These are phyloP conservation scores for Drosophila tripunctata DNA, from an alignment of 2,888 invertebrate species.

Conservation along the genomic window DNA sequence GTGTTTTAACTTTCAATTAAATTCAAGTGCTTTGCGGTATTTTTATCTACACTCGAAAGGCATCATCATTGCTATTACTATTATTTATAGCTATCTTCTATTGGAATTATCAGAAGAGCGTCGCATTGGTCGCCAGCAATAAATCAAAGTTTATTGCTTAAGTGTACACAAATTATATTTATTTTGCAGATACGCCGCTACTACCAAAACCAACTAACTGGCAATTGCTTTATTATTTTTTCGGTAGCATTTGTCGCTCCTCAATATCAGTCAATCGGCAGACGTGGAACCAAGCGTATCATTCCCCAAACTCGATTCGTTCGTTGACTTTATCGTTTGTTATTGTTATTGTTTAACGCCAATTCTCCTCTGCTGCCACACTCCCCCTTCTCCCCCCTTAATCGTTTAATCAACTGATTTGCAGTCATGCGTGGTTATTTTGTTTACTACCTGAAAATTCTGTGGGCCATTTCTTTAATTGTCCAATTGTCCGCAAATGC, in stretches of 20 bases:
- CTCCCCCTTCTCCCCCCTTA: conserved; percentile 14
- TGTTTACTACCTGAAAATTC: conserved; percentile 65
- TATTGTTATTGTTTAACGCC: conserved; percentile 26
- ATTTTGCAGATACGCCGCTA: conserved; percentile 44
- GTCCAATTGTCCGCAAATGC: conserved; percentile 24
- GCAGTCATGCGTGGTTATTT: conserved; percentile 57
- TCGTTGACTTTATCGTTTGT: conserved; percentile 45
- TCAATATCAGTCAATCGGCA: conserved; percentile 52
- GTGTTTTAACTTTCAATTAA: conserved; percentile 61
- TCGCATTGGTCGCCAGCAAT: conserved; percentile 38
- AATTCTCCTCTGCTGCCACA: not conserved
- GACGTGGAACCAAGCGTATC: conserved; percentile 55
- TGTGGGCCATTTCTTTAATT: conserved; percentile 43
- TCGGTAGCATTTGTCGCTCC: conserved; percentile 1
- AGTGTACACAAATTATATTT: conserved; percentile 53
- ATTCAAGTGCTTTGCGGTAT: conserved; percentile 45
- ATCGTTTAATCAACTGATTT: conserved; percentile 47
- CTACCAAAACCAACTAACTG: not conserved
- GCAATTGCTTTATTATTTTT: conserved; percentile 16
- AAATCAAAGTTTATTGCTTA: conserved; percentile 64
- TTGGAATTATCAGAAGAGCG: conserved; percentile 10
- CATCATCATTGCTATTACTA: conserved; percentile 17
- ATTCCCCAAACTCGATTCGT: not conserved
- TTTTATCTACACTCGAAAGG: conserved; percentile 26
- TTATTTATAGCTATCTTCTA: conserved; percentile 22